A percentile compares a stretch with the other conserved stretches of the same genome.
Evolutionary conservation across 2,888 invertebrate genomes (phyloP).

Genomic region (Mythimna ferrago): DNA sequence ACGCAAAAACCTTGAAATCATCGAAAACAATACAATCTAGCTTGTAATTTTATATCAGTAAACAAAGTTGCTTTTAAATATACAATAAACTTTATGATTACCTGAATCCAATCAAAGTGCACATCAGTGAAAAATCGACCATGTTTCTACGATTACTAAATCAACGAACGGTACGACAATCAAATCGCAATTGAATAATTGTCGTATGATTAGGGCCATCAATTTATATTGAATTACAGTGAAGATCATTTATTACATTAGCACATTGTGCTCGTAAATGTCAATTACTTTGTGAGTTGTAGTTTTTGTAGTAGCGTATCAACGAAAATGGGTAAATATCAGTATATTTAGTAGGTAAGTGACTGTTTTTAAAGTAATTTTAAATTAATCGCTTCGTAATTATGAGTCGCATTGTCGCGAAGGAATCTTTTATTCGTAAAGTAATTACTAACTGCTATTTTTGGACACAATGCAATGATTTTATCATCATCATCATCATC

Average conservation of each 20-base stretch:
- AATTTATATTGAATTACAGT: constrained; percentile 43
- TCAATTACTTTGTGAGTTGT: constrained; percentile 40
- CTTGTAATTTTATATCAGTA: constrained; percentile 17
- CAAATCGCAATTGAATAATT: constrained; percentile 56
- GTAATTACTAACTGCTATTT: constrained; percentile 5
- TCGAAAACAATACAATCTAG: constrained; percentile 1
- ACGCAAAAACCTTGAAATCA: constrained; percentile 9
- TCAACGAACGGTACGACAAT: constrained; percentile 15
- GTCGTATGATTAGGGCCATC: constrained; percentile 43
- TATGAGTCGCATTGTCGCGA: background rate
- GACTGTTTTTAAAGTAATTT: constrained; percentile 21
- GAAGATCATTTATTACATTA: constrained; percentile 40
- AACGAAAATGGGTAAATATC: background rate
- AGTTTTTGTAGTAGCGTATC: constrained; percentile 18
- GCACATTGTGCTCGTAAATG: constrained; percentile 48
- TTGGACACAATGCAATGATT: background rate
- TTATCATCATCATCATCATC: no score
- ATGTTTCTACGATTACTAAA: constrained; percentile 21
- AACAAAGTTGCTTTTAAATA: constrained; percentile 10
- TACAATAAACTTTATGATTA: constrained; percentile 34
- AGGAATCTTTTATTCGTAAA: constrained; percentile 23
- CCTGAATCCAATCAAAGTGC: constrained; percentile 35
- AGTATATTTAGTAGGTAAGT: background rate
- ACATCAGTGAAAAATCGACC: constrained; percentile 37
- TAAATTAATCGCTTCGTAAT: constrained; percentile 19